Evolutionary conservation across 2,888 invertebrate genomes (phyloP), one percentile per base, ranked within the genome.

Genomic region (Hipparchia semele): DNA sequence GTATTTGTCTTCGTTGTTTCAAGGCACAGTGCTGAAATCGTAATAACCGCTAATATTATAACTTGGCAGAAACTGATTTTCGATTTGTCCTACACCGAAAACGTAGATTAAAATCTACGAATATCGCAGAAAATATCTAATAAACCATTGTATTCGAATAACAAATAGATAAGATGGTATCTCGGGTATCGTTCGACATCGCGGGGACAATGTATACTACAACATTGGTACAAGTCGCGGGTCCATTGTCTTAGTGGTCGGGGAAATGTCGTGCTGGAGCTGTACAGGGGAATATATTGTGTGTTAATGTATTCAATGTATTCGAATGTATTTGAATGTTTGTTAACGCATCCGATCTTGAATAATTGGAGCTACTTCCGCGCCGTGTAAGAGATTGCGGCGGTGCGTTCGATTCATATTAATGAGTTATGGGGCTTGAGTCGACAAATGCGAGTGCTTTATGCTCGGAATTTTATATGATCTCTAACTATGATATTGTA

Each of bases 81-180:
- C 65, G 33, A 67, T 67, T 67, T 67, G 56, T 67, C 56, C 13
- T 53, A 56, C 67, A n/a, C 56, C 45, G 39, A 56, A 67, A 67
- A 45, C 45, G 12, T 9, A 39, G 39, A 65, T 13, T 53, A n/a
- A 59, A 59, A 59, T 59, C 49, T 46, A 13, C 68, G 61, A 73
- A 74, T 73, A 77, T 71, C 65, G 59, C 49, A 69, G 51, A 56
- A 73, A 73, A 68, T 71, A 72, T 13, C 70, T 68, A 67, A 76
- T 76, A 76, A 76, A 73, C 71, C 69, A 77, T 76, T 77, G 75
- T 77, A 76, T 73, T 73, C 72, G 58, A 73, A 73, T 73, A 71
- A 62, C 58, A 68, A 65, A 66, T 62, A 71, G 76, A 77, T 75
- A 75, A 77, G 73, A 76, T 77, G 49, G 54, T 71, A 72, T 74